These are phyloP conservation scores for Carposina sasakii DNA, from an alignment of 1,140 invertebrate genomes.

Conservation along the genomic window DNA sequence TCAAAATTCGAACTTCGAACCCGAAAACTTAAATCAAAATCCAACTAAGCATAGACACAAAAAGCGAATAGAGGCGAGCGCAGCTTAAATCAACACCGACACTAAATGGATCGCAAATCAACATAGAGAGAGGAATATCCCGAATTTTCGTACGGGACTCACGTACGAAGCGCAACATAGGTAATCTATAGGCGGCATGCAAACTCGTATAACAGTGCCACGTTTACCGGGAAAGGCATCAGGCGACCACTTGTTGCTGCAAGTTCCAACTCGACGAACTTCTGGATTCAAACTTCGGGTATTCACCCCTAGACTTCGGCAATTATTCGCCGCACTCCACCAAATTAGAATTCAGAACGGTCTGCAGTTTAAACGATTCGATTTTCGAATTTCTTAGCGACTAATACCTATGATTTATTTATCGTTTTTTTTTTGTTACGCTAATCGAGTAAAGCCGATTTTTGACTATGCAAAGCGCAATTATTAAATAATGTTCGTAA, in stretches of 20 bases:
- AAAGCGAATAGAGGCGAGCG: not conserved
- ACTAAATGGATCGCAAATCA: constrained; percentile 20
- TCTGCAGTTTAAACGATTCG: constrained; percentile 6
- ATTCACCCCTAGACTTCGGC: constrained; percentile 23
- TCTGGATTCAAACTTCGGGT: constrained; percentile 41
- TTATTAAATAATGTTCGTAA: no score
- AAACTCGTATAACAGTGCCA: constrained; percentile 59
- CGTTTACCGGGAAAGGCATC: constrained; percentile 66
- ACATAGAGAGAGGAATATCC: constrained; percentile 32
- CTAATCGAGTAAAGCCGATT: no score
- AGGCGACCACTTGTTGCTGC: constrained; percentile 63
- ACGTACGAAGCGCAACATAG: constrained; percentile 38
- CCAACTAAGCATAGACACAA: not conserved
- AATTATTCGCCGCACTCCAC: constrained; percentile 13
- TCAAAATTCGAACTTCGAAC: constrained; percentile 16
- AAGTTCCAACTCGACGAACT: constrained; percentile 42
- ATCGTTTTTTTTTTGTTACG: no score
- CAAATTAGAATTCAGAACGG: constrained; percentile 18
- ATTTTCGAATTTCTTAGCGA: no score
- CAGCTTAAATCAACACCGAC: constrained; percentile 11
- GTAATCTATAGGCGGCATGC: constrained; percentile 57
- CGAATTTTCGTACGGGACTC: constrained; percentile 27
- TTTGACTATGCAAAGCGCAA: no score
- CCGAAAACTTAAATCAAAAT: not conserved
- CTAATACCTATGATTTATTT: no score